Base-by-base conservation (phyloP, 2,797 vertebrate species). In the Nyctibius grandis region DNA sequence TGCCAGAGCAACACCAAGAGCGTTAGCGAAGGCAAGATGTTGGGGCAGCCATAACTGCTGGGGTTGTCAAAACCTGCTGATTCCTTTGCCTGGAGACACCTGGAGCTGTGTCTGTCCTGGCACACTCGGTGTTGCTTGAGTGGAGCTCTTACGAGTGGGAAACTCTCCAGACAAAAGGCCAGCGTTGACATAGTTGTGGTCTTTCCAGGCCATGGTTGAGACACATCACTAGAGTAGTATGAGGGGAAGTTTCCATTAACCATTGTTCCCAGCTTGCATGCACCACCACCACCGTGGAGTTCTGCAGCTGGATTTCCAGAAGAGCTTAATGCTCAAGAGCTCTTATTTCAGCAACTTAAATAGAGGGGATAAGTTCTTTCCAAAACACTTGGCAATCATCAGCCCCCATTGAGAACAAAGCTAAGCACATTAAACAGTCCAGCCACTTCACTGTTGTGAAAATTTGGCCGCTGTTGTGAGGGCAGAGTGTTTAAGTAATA, bases 201-300 rank as follows among this genome's bases (percentile, higher is more conserved):
- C 81, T 85, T 68, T 85, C 29, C 54, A 80, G 84, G 84, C 93
- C 75, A 9, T 26, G 84, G 68, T 31, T 89, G 81, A 85, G 92
- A 85, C 86, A 68, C 77, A 91, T 96, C 92, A 75, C 90, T 29
- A 33, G 94, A 94, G 96, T 91, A 86, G 88, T 93, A 89, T 94
- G 93, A 95, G 57, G 81, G 93, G 95, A 97, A 95, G 93, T 94
- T 96, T 95, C 94, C 91, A 85, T 93, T 92, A 95, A 91, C 68
- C 88, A 75, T 93, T 95, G 94, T 96, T 94, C 93, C 75, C 86
- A 31, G 86, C 81, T 94, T 89, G 64, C 92, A 38, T 95, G n/a
- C n/a, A n/a, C 93, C 51, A 59, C 85, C 80, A 80, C 78, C 64
- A 42, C 69, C 0, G 0, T 63, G 51, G 77, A 83, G 80, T 42